These are phyloP conservation scores for Procapra przewalskii DNA, from an alignment of 2,113 vertebrate genomes.

Conservation along the genomic window DNA sequence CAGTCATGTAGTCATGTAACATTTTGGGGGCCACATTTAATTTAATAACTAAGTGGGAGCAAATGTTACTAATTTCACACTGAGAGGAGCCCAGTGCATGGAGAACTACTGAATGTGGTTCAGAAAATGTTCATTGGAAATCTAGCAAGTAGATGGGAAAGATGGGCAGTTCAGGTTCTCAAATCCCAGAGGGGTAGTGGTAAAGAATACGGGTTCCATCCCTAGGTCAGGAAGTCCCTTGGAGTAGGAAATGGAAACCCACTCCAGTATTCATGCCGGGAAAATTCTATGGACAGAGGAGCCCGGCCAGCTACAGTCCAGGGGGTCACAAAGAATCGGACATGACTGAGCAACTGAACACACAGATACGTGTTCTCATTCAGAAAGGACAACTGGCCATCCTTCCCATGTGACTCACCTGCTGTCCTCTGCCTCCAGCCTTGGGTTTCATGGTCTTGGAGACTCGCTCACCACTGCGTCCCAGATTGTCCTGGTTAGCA, in stretches of 20 bases:
- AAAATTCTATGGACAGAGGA: not conserved
- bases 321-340: not conserved
- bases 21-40: not conserved
- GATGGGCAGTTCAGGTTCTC: no score
- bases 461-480: rapidly evolving
- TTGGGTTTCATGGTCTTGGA: not conserved
- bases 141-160: no score
- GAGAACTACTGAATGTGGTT: not conserved
- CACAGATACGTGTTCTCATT: not conserved
- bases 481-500: not conserved
- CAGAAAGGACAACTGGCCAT: not conserved
- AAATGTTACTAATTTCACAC: not conserved
- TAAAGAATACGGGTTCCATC: not conserved
- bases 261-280: not conserved
- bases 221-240: not conserved
- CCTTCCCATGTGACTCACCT: rapidly evolving
- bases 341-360: not conserved
- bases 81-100: not conserved
- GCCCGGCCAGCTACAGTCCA: not conserved
- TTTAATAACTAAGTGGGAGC: not conserved
- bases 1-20: not conserved
- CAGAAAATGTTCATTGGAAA: not conserved
- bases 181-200: not conserved
- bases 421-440: not conserved
- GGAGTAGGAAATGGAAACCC: not conserved